Evolutionary conservation across 2,888 invertebrate genomes (phyloP), one percentile per base, ranked within the genome.

Genomic region (Asteroscopus sphinx): DNA sequence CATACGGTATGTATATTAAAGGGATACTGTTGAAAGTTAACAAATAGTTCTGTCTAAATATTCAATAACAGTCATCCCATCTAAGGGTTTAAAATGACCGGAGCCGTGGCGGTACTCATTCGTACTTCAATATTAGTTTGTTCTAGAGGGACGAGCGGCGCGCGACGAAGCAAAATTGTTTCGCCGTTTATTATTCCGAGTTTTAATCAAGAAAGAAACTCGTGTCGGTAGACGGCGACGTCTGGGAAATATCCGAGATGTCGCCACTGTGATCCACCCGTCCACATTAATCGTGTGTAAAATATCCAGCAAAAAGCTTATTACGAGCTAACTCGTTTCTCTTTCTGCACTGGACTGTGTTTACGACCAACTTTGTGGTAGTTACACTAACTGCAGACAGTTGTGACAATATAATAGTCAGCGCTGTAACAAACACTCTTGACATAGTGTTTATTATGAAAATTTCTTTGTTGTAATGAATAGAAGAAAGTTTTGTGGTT

Each of bases 141-240:
- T 85, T 81, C 78, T 78, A 74, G 77, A 65, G 68, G 74, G 77
- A 75, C 79, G 76, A 79, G 77, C 74, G 75, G 73, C 75, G 80
- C 64, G 66, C 81, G 80, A 77, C 83, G 81, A 76, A 77, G 82
- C 83, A 85, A 90, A 89, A 91, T 90, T 91, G 89, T 92, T 90
- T 89, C 87, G 81, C 81, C 88, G 89, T 91, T 92, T 90, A 92
- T 91, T 92, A 92, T 92, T 89, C 88, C 81, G 79, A 88, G 88
- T 92, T 93, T 93, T 93, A 93, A 93, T 93, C 91, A 93, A 92
- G 90, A 86, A 86, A 86, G 86, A 86, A 84, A 78, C 76, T 76
- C 74, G 75, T 78, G 82, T 80, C 78, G 76, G 77, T 61, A 64
- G 73, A 80, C 51, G 61, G 53, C 66, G 82, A 77, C 77, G 88